Conservation (phyloP, 2,888 invertebrate species). For the Trichogramma evanescens region DNA sequence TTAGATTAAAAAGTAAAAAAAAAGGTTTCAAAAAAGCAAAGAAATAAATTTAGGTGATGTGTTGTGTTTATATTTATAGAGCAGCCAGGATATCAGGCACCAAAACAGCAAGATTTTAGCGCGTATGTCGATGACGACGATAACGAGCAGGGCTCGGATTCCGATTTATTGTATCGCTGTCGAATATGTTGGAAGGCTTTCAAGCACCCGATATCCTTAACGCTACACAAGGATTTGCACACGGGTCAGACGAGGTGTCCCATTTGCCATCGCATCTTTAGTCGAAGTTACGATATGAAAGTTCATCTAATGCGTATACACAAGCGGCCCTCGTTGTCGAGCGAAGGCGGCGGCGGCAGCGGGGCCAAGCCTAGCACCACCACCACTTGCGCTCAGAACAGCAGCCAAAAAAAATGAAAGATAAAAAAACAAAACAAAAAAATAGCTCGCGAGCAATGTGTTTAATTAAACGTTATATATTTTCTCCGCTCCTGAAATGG, state of each 20-base stretch:
- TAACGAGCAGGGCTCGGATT: slow-evolving; percentile 44
- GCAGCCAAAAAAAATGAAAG: slow-evolving; percentile 19
- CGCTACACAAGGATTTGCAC: slow-evolving; percentile 58
- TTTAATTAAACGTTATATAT: too few species aligned
- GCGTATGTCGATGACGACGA: slow-evolving; percentile 36
- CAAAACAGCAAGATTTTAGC: slow-evolving; percentile 32
- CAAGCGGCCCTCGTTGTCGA: slow-evolving; percentile 42
- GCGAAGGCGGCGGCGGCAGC: slow-evolving; percentile 14
- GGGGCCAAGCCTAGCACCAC: slow-evolving; percentile 27
- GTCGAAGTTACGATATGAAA: slow-evolving; percentile 58
- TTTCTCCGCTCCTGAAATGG: too few species aligned
- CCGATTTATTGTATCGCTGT: slow-evolving; percentile 56
- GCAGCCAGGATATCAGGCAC: slow-evolving; percentile 32
- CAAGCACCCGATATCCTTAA: slow-evolving; percentile 58
- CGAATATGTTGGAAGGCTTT: slow-evolving; percentile 59
- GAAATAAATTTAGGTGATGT: slow-evolving; percentile 23
- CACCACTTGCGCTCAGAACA: slow-evolving; percentile 8
- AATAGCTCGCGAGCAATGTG: too few species aligned
- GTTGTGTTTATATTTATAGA: slow-evolving; percentile 43
- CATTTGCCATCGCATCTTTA: slow-evolving; percentile 57
- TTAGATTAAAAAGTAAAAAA: slow-evolving; percentile 3
- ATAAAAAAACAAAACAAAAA: background rate
- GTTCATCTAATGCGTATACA: slow-evolving; percentile 57
- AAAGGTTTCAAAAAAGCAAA: background rate
- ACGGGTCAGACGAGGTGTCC: slow-evolving; percentile 60